Conservation (phyloP, 2,113 vertebrate species). For the Ammodytes dubius region DNA sequence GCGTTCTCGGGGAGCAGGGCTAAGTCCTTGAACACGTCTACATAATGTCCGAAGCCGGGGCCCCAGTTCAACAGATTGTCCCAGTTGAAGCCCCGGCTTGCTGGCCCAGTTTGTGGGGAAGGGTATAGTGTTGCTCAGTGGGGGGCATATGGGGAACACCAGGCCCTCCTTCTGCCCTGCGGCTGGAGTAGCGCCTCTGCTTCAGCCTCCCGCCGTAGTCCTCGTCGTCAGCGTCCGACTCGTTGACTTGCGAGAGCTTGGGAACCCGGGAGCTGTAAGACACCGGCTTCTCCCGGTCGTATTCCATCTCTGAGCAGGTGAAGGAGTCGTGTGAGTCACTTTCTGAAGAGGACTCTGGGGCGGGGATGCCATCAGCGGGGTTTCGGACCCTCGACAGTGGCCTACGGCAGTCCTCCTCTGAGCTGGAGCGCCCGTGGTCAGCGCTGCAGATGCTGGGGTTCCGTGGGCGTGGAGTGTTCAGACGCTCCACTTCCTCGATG, state of each 20-base stretch:
- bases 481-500: conserved; percentile 97
- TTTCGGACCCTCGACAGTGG: conserved; percentile 95
- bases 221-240: conserved; percentile 97
- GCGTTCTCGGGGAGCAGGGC: conserved; percentile 94
- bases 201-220: conserved; percentile 91
- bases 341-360: conserved; percentile 95
- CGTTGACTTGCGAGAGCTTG: conserved; percentile 97
- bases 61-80: conserved; percentile 99
- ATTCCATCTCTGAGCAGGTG: conserved; percentile 99
- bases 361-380: conserved; percentile 95
- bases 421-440: conserved; percentile 96
- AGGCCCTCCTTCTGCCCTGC: conserved; percentile 90
- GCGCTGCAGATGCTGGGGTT: conserved; percentile 99
- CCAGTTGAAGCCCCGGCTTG: conserved; percentile 95
- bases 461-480: conserved; percentile 95
- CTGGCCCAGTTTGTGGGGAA: conserved; percentile 90
- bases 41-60: conserved; percentile 96
- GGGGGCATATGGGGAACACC: conserved; percentile 80
- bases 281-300: conserved; percentile 93
- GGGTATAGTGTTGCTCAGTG: conserved; percentile 84
- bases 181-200: conserved; percentile 92
- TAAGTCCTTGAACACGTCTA: conserved; percentile 98
- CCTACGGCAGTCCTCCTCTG: conserved; percentile 93
- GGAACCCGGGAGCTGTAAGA: conserved; percentile 92
- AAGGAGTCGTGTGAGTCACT: conserved; percentile 99